A percentile compares a stretch with the other conserved stretches of the same genome.
phyloP scores from a whole-genome alignment of 2,113 vertebrate genomes.

The Miniopterus natalensis region DNA sequence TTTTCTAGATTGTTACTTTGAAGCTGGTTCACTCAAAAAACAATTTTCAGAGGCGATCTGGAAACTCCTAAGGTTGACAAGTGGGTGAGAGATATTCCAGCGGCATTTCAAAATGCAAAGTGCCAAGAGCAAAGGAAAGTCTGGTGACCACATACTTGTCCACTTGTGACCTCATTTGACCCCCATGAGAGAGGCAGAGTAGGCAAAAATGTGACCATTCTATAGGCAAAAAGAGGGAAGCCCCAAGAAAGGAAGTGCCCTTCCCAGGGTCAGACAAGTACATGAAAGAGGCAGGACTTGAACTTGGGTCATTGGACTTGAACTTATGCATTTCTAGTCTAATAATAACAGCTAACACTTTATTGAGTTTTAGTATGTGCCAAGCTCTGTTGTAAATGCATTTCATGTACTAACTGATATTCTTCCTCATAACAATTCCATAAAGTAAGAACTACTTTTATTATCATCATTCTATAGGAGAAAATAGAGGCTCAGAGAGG shows the following conservation, averaged over 20 bases:
- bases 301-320: background rate
- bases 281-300: background rate
- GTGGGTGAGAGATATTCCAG: background rate
- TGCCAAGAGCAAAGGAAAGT: background rate
- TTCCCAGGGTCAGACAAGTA: background rate
- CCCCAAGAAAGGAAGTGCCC: background rate
- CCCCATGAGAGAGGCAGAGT: background rate
- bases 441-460: background rate
- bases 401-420: background rate
- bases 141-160: background rate
- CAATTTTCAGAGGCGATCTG: background rate
- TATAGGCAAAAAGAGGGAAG: background rate
- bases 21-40: background rate
- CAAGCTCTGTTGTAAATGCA: background rate
- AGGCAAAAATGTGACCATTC: background rate
- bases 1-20: background rate
- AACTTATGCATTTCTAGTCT: background rate
- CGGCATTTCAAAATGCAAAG: background rate
- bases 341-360: background rate
- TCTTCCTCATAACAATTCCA: background rate
- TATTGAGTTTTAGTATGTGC: background rate
- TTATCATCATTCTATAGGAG: background rate
- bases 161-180: background rate
- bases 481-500: background rate
- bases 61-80: background rate